phyloP scores from a whole-genome alignment of 2,113 vertebrate species.

The Rissa tridactyla region DNA sequence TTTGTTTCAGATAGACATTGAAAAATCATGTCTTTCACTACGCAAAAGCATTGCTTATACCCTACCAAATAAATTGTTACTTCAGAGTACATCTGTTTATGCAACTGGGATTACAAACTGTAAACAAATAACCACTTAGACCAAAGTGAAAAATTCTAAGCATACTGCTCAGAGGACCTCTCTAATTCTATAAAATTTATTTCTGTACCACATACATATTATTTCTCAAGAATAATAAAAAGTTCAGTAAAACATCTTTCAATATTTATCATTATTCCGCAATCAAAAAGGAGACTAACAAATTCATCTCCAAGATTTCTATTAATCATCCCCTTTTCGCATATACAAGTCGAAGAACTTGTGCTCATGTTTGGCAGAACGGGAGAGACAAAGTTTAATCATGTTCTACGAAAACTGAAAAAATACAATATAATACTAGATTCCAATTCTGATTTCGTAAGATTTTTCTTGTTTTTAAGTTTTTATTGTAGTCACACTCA shows the following conservation, averaged over 20 bases:
- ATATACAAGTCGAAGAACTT: neutral
- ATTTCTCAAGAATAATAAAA: constrained; percentile 17
- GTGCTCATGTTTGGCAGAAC: neutral
- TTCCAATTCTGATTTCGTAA: neutral
- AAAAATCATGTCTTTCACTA: neutral
- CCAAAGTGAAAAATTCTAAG: neutral
- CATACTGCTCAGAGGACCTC: neutral
- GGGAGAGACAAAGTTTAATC: neutral
- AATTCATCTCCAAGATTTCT: neutral
- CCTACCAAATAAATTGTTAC: neutral
- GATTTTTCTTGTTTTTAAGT: neutral
- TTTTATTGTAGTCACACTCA: neutral
- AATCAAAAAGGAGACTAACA: neutral
- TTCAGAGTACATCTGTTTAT: neutral
- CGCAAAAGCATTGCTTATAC: neutral
- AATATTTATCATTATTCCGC: neutral
- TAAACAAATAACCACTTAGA: neutral
- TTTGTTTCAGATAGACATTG: neutral
- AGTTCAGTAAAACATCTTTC: neutral
- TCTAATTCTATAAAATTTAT: neutral
- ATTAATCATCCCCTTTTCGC: neutral
- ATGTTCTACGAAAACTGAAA: neutral
- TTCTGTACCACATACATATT: neutral
- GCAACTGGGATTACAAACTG: neutral
- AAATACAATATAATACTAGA: neutral